Conservation (phyloP, 2,113 vertebrate genomes). For the Mastomys natalensis region DNA sequence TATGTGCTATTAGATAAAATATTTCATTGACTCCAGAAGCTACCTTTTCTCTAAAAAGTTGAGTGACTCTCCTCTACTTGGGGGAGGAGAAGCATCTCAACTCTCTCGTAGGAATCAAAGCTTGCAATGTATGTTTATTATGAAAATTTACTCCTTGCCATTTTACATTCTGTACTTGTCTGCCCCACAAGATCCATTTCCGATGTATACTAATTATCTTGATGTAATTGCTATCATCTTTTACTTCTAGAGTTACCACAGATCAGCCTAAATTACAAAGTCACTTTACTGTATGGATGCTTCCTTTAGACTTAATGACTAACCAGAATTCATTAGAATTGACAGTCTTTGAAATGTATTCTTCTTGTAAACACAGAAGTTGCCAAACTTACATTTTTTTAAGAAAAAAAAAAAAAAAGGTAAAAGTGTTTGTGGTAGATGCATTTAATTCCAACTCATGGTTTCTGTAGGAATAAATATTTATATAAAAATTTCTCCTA, state of each 20-base stretch:
- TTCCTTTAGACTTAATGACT: background rate
- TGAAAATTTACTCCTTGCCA: background rate
- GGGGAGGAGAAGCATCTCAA: background rate
- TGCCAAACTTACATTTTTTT: background rate
- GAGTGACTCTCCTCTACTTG: background rate
- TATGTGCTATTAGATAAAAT: background rate
- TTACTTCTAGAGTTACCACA: background rate
- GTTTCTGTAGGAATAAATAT: background rate
- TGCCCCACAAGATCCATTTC: background rate
- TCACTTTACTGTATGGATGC: background rate
- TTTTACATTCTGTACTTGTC: background rate
- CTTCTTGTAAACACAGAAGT: background rate
- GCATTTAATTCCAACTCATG: background rate
- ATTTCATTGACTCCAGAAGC: background rate
- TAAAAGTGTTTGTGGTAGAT: slow-evolving; percentile 9
- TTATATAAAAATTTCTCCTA: background rate
- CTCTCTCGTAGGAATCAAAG: background rate
- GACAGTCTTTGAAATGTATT: background rate
- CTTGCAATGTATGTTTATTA: background rate
- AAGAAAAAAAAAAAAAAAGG: background rate
- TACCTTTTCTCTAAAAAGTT: background rate
- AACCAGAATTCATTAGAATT: background rate
- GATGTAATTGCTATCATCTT: background rate
- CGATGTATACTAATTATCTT: background rate
- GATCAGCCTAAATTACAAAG: background rate